A percentile compares a stretch with the other conserved stretches of the same genome.
Evolutionary conservation across 1,140 invertebrate genomes (phyloP).

Genomic region (Magallana ariakensis): DNA sequence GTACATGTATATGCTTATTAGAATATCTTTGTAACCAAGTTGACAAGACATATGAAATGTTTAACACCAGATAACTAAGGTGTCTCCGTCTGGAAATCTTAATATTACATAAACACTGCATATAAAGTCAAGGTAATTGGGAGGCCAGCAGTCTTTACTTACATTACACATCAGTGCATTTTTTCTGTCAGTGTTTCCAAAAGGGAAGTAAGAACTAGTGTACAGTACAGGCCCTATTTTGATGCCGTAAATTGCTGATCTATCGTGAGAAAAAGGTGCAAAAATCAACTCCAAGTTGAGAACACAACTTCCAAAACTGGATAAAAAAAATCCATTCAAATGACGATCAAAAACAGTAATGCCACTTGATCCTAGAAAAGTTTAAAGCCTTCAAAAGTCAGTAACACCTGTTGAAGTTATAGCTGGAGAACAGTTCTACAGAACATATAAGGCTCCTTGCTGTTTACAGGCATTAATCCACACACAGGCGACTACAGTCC

Average conservation of each 20-base stretch:
- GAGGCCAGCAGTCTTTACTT: not conserved
- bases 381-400: not conserved
- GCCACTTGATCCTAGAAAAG: not conserved
- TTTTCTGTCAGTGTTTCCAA: slow-evolving; percentile 23
- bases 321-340: slow-evolving; percentile 1
- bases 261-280: not conserved
- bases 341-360: slow-evolving; percentile 7
- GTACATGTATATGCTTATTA: too few relatives aligned
- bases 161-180: slow-evolving; percentile 35
- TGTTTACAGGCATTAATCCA: not conserved
- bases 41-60: too few relatives aligned
- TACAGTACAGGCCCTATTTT: slow-evolving; percentile 27
- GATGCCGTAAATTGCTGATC: not conserved
- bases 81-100: too few relatives aligned
- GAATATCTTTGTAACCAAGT: too few relatives aligned
- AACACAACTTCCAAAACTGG: not conserved
- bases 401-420: slow-evolving; percentile 7
- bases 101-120: too few relatives aligned
- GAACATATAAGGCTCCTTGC: not conserved
- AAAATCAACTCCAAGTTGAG: not conserved
- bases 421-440: not conserved
- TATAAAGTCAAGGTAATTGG: not conserved
- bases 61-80: too few relatives aligned
- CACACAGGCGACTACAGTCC: not conserved
- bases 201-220: slow-evolving; percentile 18